phyloP scores from a whole-genome alignment of 1,140 invertebrate species.

The Pachypeltis micranthus region DNA sequence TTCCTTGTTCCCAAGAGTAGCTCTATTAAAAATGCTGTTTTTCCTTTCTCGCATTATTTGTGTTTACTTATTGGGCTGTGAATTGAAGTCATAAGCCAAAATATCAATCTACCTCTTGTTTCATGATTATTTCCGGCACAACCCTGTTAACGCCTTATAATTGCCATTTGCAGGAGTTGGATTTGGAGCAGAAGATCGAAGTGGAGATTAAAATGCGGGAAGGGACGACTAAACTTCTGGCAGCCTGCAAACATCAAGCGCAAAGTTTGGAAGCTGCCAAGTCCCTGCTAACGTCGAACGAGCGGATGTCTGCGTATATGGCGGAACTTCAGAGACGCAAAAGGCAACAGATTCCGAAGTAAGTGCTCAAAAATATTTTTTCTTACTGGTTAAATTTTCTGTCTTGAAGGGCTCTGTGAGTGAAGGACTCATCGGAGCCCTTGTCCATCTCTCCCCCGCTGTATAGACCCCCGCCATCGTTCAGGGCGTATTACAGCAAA shows the following conservation, averaged over 20 bases:
- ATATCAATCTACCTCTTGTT: too few species aligned
- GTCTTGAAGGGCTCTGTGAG: too few species aligned
- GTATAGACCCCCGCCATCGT: too few species aligned
- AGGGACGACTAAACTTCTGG: slow-evolving; percentile 53
- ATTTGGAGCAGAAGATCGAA: slow-evolving; percentile 58
- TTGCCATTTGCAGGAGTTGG: slow-evolving; percentile 39
- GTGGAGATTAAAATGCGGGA: slow-evolving; percentile 63
- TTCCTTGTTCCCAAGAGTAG: too few species aligned
- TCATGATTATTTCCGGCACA: too few species aligned
- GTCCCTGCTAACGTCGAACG: slow-evolving; percentile 52
- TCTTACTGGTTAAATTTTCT: neutral
- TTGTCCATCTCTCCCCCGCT: too few species aligned
- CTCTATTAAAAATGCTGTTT: too few species aligned
- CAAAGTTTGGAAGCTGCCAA: slow-evolving; percentile 58
- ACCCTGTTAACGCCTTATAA: neutral
- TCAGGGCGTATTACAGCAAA: too few species aligned
- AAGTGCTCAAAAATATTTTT: neutral
- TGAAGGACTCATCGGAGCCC: too few species aligned
- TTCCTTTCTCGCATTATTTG: too few species aligned
- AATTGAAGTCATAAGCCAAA: too few species aligned
- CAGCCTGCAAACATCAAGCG: slow-evolving; percentile 48
- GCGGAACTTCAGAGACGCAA: slow-evolving; percentile 47
- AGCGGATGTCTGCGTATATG: slow-evolving; percentile 55
- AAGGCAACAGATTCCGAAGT: slow-evolving; percentile 16
- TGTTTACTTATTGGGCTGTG: too few species aligned